Evolutionary conservation across 2,888 invertebrate species (phyloP).

Genomic region (Kryphioiulus occultus): DNA sequence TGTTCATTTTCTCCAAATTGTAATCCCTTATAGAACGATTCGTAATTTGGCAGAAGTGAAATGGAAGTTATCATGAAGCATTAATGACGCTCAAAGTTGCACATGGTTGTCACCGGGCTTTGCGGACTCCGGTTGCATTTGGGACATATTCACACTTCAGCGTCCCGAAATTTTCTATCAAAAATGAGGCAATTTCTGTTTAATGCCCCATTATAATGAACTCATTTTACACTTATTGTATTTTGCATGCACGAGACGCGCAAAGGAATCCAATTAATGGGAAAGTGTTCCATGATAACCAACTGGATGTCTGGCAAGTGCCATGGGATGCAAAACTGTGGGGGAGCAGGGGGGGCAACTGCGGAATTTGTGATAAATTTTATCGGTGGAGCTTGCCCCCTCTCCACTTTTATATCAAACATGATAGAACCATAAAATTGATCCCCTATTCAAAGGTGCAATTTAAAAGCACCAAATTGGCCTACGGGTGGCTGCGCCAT

Average conservation of each 20-base stretch:
- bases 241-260: not conserved
- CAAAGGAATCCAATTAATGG: not conserved
- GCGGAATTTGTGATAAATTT: not conserved
- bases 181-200: not conserved
- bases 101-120: too few species aligned
- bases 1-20: too few species aligned
- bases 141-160: not conserved
- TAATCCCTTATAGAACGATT: too few species aligned
- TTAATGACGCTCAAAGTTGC: too few species aligned
- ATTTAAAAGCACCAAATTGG: conserved; percentile 28
- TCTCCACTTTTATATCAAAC: conserved; percentile 15
- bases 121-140: not conserved
- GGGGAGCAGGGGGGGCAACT: not conserved
- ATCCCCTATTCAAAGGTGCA: conserved; percentile 31
- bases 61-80: too few species aligned
- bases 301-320: not conserved
- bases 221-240: not conserved
- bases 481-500: conserved; percentile 32
- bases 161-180: not conserved
- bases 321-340: not conserved
- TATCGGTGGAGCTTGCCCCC: not conserved
- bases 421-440: conserved; percentile 32
- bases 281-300: not conserved
- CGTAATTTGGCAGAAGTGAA: not conserved
- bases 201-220: not conserved